Percentiles rank a stretch among this genome's conserved stretches.
phyloP scores from a whole-genome alignment of 2,797 vertebrate species.

The Muscicapa comitata region DNA sequence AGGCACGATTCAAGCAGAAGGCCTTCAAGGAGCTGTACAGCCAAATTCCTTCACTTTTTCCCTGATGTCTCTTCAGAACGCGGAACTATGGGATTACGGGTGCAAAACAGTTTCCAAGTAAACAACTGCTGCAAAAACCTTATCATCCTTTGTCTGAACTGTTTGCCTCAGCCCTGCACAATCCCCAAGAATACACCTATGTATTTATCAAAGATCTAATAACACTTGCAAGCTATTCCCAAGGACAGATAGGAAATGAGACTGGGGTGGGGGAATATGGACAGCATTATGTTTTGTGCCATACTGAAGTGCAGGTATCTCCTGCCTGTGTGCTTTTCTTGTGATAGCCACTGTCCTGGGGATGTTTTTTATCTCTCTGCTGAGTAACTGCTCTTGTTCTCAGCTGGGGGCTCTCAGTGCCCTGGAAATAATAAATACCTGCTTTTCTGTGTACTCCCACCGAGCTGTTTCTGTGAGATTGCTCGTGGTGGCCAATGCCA shows the following conservation, averaged over 20 bases:
- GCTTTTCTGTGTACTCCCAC: background rate
- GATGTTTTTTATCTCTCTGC: background rate
- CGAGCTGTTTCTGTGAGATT: background rate
- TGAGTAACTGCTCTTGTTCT: background rate
- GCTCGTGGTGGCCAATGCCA: fast-evolving
- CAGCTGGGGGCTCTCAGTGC: background rate
- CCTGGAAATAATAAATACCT: background rate
- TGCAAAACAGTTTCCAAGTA: background rate
- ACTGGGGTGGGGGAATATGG: background rate
- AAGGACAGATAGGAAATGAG: background rate
- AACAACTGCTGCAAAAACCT: background rate
- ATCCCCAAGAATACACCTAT: background rate
- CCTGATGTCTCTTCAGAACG: background rate
- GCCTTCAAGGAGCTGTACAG: background rate
- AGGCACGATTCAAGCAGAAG: background rate
- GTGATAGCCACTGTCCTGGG: background rate
- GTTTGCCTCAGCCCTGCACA: background rate
- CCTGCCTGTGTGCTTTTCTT: background rate
- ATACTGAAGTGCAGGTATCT: background rate
- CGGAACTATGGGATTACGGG: background rate
- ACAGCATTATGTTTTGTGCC: background rate
- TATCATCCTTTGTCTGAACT: background rate
- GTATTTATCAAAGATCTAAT: background rate
- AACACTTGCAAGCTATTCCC: background rate
- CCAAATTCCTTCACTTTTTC: background rate